Percentiles rank a stretch among this genome's conserved stretches.
phyloP scores from a whole-genome alignment of 35 echinoderm and acorn worm genomes.

The Anneissia japonica region DNA sequence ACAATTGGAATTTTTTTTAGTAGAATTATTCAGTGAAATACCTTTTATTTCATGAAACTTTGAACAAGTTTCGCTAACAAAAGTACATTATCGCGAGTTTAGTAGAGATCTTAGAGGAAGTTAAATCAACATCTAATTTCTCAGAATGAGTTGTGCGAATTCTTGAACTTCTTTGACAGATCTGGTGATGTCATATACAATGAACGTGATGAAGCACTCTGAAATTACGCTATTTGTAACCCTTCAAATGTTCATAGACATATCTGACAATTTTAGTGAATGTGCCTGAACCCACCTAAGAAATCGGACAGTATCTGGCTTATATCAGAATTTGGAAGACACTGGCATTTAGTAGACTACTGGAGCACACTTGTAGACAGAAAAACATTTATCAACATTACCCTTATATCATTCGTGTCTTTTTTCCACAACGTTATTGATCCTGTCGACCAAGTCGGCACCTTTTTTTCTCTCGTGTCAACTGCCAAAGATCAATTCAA shows the following conservation, averaged over 20 bases:
- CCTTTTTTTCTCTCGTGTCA: not conserved
- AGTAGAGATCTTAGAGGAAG: not conserved
- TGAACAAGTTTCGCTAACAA: not conserved
- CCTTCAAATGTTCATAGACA: too few species aligned
- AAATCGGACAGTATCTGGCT: not conserved
- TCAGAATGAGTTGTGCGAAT: not conserved
- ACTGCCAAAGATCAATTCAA: not conserved
- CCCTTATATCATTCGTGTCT: not conserved
- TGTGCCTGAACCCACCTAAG: not conserved
- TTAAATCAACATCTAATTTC: not conserved
- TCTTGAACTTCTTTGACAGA: not conserved
- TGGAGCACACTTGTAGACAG: not conserved
- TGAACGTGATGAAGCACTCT: not conserved
- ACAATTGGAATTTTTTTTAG: not conserved
- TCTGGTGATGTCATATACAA: not conserved
- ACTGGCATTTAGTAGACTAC: not conserved
- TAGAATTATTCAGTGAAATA: not conserved
- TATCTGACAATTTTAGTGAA: not conserved
- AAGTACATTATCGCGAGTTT: not conserved
- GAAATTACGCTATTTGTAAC: not conserved
- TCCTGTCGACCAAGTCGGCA: not conserved
- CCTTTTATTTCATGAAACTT: not conserved
- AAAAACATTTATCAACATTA: not conserved
- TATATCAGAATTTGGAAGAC: not conserved
- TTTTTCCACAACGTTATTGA: not conserved